Conservation (phyloP, 2,797 vertebrate genomes). For the Dromococcyx pavoninus region DNA sequence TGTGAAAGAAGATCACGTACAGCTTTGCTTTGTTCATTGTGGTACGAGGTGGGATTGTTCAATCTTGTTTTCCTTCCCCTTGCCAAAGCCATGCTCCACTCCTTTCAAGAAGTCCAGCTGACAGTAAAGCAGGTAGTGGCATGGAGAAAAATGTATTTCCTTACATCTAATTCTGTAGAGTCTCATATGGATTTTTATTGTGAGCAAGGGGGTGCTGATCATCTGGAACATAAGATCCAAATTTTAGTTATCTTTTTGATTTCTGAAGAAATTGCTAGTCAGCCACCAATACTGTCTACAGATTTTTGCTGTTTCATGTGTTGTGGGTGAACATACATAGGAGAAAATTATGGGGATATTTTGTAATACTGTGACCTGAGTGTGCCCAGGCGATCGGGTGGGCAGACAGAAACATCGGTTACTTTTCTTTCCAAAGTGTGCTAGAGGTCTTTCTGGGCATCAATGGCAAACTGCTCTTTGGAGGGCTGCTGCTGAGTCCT, state of each 20-base stretch:
- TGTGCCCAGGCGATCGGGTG: neutral
- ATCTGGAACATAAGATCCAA: neutral
- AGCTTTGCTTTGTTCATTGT: neutral
- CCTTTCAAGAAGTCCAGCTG: neutral
- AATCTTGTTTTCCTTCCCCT: neutral
- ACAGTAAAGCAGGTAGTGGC: neutral
- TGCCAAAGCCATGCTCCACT: neutral
- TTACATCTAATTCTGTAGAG: neutral
- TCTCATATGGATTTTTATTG: neutral
- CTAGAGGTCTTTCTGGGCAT: neutral
- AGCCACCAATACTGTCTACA: neutral
- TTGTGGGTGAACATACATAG: neutral
- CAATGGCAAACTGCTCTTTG: neutral
- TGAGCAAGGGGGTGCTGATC: neutral
- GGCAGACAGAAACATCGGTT: neutral
- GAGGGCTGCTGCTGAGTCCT: neutral
- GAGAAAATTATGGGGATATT: neutral
- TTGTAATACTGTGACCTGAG: neutral
- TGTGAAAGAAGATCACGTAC: neutral
- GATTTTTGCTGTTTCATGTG: neutral
- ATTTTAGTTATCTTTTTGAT: neutral
- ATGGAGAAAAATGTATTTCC: slow-evolving; percentile 6
- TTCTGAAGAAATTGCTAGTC: neutral
- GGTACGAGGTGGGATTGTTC: neutral
- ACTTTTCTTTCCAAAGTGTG: neutral